phyloP scores from a whole-genome alignment of 2,797 vertebrate genomes.

The Clarias laeviceps region DNA sequence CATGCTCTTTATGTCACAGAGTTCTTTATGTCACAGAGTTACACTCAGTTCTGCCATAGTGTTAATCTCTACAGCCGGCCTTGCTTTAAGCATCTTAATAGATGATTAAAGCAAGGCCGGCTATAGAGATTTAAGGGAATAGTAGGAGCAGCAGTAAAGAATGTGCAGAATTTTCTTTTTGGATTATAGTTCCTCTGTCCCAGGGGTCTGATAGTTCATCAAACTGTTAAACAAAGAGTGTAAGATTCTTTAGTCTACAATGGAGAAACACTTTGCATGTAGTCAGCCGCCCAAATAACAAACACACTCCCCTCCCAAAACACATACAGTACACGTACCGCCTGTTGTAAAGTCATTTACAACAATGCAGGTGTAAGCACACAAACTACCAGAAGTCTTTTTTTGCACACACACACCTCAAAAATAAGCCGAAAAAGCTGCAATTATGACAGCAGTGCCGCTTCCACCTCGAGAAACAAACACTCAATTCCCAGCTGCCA shows the following conservation, averaged over 20 bases:
- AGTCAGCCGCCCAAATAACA: slow-evolving; percentile 40
- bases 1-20: slow-evolving; percentile 20
- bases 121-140: not conserved
- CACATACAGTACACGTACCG: slow-evolving; percentile 21
- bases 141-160: not conserved
- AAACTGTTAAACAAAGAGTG: slow-evolving; percentile 26
- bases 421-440: slow-evolving; percentile 27
- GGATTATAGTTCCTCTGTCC: not conserved
- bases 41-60: not conserved
- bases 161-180: not conserved
- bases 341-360: slow-evolving; percentile 19
- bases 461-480: slow-evolving; percentile 43
- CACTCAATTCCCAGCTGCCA: slow-evolving; percentile 58
- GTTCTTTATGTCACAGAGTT: slow-evolving; percentile 26
- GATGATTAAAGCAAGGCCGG: too few relatives aligned
- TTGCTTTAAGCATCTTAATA: not conserved
- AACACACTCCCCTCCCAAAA: slow-evolving; percentile 9
- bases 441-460: slow-evolving; percentile 42
- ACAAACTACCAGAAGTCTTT: slow-evolving; percentile 26
- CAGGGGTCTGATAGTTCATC: not conserved
- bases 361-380: slow-evolving; percentile 41
- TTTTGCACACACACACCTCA: slow-evolving; percentile 30
- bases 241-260: not conserved
- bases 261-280: slow-evolving; percentile 22
- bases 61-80: not conserved